Evolutionary conservation across 2,888 invertebrate genomes (phyloP), one percentile per base, ranked within the genome.

Genomic region (Mythimna impura): DNA sequence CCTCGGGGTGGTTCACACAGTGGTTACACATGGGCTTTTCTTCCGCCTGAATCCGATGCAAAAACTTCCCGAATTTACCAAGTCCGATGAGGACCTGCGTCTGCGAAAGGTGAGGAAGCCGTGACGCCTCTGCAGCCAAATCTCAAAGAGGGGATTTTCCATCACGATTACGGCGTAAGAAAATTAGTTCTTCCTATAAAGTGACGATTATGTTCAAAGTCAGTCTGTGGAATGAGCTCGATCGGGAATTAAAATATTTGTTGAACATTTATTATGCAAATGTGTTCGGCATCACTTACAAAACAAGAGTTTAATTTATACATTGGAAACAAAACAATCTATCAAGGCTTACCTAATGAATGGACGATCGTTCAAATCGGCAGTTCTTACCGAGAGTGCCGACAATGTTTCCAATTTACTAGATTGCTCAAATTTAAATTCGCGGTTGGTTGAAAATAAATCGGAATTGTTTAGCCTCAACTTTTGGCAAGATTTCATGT

Each of bases 371-470:
- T 80, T 71, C 66, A 66, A 68, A 78, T 78, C 78, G 54, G 50
- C 30, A 55, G 74, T 81, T 69, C 54, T 74, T 78, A 81, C 72
- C 65, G 43, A 12, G 83, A 83, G 82, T 64, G 71, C 66, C 73
- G 65, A 70, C 86, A 83, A 80, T 87, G 86, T 86, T 87, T 82
- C 84, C 86, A 88, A 87, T 88, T 88, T 85, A 76, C 73, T 69
- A 73, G 73, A 82, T 82, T 82, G 76, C 80, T 66, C 65, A 65
- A 73, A 71, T 78, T 78, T 78, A 60, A 81, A 82, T 62, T 82
- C 52, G 75, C 20, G 78, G 82, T 78, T 61, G 64, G 71, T n/a
- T 71, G 43, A 17, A 69, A 78, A 82, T 81, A 61, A 82, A 82
- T 79, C 70, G 67, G 43, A 66, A 72, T 75, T 78, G 74, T 78